Conservation (phyloP, 2,888 invertebrate genomes). For the Andrena haemorrhoa region DNA sequence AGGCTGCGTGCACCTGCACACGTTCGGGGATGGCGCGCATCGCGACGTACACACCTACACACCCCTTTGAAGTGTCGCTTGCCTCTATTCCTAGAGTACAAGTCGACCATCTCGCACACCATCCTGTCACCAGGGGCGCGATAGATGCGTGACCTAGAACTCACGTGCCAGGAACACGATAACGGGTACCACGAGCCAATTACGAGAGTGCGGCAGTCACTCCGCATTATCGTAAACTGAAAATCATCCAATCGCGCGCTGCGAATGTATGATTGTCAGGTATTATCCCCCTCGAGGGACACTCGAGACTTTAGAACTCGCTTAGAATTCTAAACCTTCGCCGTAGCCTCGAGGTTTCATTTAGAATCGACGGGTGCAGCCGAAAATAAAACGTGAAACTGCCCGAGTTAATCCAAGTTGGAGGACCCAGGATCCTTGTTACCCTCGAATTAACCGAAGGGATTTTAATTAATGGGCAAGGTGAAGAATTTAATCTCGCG, state of each 20-base stretch:
- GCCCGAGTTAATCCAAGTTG: background rate
- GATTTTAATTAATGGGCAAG: constrained; percentile 29
- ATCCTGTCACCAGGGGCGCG: constrained; percentile 8
- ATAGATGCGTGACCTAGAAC: constrained; percentile 40
- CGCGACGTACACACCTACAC: constrained; percentile 10
- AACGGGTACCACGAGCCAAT: constrained; percentile 9
- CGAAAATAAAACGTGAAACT: background rate
- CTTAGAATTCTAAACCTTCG: no score
- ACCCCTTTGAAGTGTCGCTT: constrained; percentile 58
- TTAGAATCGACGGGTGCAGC: background rate
- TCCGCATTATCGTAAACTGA: constrained; percentile 30
- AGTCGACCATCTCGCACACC: constrained; percentile 49
- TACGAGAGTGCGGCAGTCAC: constrained; percentile 11
- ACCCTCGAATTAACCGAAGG: constrained; percentile 2
- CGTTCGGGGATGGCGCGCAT: constrained; percentile 31
- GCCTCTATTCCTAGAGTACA: constrained; percentile 47
- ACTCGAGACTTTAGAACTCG: background rate
- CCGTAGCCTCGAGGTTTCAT: background rate
- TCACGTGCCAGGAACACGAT: constrained; percentile 41
- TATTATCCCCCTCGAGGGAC: background rate
- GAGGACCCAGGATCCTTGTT: background rate
- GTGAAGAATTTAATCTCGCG: constrained; percentile 37
- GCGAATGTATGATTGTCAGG: constrained; percentile 21
- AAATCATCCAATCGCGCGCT: constrained; percentile 12
- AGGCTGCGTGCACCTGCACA: constrained; percentile 36